phyloP scores from a whole-genome alignment of 2,113 vertebrate genomes.

The Apodemus sylvaticus region DNA sequence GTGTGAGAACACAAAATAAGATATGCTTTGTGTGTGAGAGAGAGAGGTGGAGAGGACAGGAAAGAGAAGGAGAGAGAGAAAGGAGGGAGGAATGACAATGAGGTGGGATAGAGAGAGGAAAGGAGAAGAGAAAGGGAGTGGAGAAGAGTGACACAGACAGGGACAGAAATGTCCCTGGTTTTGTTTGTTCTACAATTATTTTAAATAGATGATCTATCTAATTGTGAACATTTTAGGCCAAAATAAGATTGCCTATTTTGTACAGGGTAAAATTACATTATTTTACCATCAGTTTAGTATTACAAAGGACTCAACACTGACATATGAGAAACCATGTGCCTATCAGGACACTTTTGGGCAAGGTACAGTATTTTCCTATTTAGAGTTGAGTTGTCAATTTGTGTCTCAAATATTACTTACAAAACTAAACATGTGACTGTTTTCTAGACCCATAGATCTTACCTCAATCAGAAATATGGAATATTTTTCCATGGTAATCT shows the following conservation, averaged over 20 bases:
- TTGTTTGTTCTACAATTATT: not conserved
- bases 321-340: constrained; percentile 14
- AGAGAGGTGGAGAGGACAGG: accelerated
- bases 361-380: constrained; percentile 27
- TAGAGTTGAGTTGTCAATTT: not conserved
- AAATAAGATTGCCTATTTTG: constrained; percentile 50
- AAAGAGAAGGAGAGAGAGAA: not conserved
- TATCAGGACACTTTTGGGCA: constrained; percentile 57
- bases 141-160: not conserved
- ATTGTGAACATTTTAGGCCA: constrained; percentile 23
- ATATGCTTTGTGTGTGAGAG: not conserved
- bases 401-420: not conserved
- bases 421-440: not conserved
- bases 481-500: not conserved
- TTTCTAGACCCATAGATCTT: constrained; percentile 2
- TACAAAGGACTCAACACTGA: not conserved
- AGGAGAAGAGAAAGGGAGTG: not conserved
- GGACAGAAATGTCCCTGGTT: not conserved
- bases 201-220: not conserved
- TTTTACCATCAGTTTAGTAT: constrained; percentile 13
- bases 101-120: not conserved
- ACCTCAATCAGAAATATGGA: not conserved
- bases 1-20: not conserved
- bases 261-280: not conserved
- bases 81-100: not conserved